Conservation (phyloP, 2,113 vertebrate species). For the Otus sunia region DNA sequence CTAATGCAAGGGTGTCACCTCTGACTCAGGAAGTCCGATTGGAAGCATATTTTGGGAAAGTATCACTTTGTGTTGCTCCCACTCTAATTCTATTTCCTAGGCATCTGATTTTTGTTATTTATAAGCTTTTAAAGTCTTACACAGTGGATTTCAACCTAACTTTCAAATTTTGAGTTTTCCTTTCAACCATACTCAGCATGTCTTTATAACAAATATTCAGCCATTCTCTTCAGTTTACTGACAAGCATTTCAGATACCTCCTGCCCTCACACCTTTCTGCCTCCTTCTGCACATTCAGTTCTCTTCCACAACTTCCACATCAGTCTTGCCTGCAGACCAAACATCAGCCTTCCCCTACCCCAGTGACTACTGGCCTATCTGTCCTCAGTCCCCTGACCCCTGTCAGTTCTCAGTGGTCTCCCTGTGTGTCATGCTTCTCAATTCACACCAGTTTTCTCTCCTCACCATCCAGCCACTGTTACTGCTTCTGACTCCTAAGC, state of each 20-base stretch:
- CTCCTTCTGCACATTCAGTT: not conserved
- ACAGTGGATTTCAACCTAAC: not conserved
- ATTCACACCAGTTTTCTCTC: not conserved
- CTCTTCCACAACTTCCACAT: not conserved
- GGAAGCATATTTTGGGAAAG: not conserved
- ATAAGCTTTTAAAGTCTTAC: not conserved
- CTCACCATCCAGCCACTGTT: not conserved
- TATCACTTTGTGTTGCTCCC: not conserved
- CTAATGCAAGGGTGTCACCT: not conserved
- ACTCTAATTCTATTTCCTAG: not conserved
- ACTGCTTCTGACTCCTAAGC: not conserved
- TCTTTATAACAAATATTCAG: not conserved
- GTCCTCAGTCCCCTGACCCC: not conserved
- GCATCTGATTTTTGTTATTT: not conserved
- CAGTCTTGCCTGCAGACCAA: not conserved
- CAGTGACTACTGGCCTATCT: not conserved
- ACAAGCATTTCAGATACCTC: not conserved
- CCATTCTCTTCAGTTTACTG: not conserved
- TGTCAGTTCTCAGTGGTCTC: accelerated
- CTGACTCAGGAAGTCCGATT: not conserved
- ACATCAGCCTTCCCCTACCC: not conserved
- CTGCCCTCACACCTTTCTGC: not conserved
- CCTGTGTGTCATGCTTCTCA: not conserved
- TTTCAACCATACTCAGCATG: not conserved
- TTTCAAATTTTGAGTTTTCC: not conserved